These are phyloP conservation scores for Meliscaeva auricollis DNA, from an alignment of 2,888 invertebrate genomes.

Conservation along the genomic window DNA sequence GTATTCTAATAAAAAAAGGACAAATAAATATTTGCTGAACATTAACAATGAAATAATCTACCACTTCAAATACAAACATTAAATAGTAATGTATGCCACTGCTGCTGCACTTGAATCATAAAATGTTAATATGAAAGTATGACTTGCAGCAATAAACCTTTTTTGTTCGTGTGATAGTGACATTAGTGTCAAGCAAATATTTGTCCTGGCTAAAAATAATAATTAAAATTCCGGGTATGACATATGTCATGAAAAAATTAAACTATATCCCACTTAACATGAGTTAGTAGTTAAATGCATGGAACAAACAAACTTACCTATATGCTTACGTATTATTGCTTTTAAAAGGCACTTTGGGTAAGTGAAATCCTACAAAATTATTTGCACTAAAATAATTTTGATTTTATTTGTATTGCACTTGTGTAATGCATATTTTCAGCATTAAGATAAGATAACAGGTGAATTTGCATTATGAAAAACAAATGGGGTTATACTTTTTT, in stretches of 20 bases:
- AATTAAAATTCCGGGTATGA: constrained; percentile 45
- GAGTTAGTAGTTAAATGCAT: constrained; percentile 46
- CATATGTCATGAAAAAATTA: constrained; percentile 59
- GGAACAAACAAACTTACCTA: not conserved
- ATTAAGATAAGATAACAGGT: constrained; percentile 65
- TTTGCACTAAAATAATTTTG: constrained; percentile 62
- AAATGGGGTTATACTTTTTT: not conserved
- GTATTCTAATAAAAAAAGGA: not conserved
- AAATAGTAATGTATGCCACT: not conserved
- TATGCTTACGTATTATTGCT: not conserved
- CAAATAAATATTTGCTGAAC: not conserved
- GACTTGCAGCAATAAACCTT: constrained; percentile 23
- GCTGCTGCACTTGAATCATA: constrained; percentile 10
- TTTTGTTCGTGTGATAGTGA: constrained; percentile 54
- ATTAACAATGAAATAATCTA: not conserved
- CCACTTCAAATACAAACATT: not conserved
- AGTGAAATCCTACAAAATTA: constrained; percentile 56
- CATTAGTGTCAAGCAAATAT: constrained; percentile 57
- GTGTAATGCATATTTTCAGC: constrained; percentile 58
- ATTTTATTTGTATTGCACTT: constrained; percentile 73
- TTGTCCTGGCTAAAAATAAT: constrained; percentile 42
- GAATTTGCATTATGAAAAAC: constrained; percentile 21
- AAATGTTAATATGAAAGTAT: not conserved
- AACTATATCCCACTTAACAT: constrained; percentile 47
- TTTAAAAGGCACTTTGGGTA: constrained; percentile 46